A percentile compares a stretch with the other conserved stretches of the same genome.
phyloP scores from a whole-genome alignment of 2,797 vertebrate species.

The Fringilla coelebs region DNA sequence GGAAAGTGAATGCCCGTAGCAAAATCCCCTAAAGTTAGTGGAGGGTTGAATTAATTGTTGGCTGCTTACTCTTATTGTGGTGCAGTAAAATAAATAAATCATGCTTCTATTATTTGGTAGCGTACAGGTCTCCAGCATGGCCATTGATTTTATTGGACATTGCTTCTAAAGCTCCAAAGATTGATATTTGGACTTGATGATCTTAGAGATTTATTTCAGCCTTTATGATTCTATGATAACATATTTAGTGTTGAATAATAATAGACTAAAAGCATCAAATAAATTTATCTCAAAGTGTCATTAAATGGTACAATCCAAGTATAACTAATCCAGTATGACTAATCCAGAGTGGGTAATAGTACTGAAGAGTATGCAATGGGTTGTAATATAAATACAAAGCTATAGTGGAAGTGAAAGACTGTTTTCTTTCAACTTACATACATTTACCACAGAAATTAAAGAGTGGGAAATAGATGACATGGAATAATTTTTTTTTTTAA shows the following conservation, averaged over 20 bases:
- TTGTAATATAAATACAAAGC: not conserved
- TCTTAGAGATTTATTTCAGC: not conserved
- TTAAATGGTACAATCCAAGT: not conserved
- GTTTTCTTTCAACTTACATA: not conserved
- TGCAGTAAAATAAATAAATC: not conserved
- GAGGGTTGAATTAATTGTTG: not conserved
- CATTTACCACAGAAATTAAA: not conserved
- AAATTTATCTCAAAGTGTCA: not conserved
- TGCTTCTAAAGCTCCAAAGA: not conserved
- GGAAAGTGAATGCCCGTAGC: not conserved
- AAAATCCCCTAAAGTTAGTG: not conserved
- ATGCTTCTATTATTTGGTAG: not conserved
- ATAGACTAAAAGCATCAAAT: not conserved
- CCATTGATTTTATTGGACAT: not conserved
- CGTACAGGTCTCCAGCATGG: accelerated
- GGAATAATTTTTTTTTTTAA: not conserved
- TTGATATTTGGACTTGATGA: not conserved
- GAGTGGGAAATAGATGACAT: not conserved
- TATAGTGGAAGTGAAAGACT: not conserved
- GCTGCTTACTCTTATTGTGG: not conserved
- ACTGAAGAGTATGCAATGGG: not conserved
- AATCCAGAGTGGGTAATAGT: not conserved
- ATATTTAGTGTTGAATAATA: not conserved
- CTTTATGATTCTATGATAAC: not conserved
- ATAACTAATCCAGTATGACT: not conserved